Conservation (phyloP, 1,140 invertebrate species). For the Gonioctena quinquepunctata region DNA sequence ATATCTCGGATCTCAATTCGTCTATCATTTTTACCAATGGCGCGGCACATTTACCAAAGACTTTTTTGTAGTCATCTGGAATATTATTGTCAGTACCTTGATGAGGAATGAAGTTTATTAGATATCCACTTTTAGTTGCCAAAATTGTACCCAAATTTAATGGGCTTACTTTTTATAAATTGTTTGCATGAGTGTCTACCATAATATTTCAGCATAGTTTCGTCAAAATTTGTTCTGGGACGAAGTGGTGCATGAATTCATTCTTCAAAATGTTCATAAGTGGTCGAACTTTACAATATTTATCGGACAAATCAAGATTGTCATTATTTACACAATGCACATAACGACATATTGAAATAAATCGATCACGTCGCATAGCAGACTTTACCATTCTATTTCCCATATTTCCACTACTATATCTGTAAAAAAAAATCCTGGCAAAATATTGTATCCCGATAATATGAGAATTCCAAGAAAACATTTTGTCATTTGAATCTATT, state of each 20-base stretch:
- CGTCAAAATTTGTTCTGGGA: background rate
- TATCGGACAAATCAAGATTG: background rate
- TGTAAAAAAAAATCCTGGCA: background rate
- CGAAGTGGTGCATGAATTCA: background rate
- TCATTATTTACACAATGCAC: background rate
- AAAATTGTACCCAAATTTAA: background rate
- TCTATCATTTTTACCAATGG: too few relatives aligned
- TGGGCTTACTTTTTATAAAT: background rate
- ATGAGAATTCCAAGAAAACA: background rate
- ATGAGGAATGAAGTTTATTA: too few relatives aligned
- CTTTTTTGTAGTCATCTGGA: too few relatives aligned
- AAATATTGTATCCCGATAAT: background rate
- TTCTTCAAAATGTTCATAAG: background rate
- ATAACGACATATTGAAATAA: background rate
- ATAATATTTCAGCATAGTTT: background rate
- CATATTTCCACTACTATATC: background rate
- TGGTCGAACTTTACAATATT: background rate
- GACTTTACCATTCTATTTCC: background rate
- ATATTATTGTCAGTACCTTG: too few relatives aligned
- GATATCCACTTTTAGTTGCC: too few relatives aligned
- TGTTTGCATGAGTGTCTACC: background rate
- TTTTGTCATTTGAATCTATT: background rate
- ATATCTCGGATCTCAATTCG: too few relatives aligned
- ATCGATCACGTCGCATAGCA: background rate
- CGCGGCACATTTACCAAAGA: too few relatives aligned